phyloP scores from a whole-genome alignment of 2,113 vertebrate species.

The Phylloscopus whistleri region DNA sequence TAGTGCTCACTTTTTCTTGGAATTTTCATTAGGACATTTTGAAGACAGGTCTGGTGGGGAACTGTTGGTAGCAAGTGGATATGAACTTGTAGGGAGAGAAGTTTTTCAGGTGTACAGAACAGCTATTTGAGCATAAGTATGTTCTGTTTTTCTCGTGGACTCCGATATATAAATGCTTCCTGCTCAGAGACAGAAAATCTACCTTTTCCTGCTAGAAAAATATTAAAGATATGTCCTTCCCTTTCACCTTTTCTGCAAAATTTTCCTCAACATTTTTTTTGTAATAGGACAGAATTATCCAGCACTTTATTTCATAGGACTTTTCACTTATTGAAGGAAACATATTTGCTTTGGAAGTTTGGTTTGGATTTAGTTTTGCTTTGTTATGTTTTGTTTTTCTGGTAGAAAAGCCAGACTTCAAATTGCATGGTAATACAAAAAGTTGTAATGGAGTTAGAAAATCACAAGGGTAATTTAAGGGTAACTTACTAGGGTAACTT shows the following conservation, averaged over 20 bases:
- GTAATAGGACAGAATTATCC: not conserved
- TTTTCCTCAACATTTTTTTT: not conserved
- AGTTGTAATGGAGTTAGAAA: not conserved
- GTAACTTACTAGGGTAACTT: not conserved
- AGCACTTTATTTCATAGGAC: not conserved
- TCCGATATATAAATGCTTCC: not conserved
- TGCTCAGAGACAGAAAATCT: not conserved
- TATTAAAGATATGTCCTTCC: not conserved
- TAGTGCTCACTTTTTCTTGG: not conserved
- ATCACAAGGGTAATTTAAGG: not conserved
- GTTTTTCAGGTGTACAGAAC: not conserved
- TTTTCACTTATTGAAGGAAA: not conserved
- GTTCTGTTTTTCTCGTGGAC: not conserved
- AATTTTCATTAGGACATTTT: not conserved
- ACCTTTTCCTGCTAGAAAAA: not conserved
- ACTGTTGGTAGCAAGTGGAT: not conserved
- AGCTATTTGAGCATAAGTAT: not conserved
- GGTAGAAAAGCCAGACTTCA: not conserved
- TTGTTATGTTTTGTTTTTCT: not conserved
- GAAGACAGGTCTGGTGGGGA: not conserved
- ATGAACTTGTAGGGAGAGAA: not conserved
- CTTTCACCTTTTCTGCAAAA: not conserved
- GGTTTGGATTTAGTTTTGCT: not conserved
- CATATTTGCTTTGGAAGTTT: not conserved
- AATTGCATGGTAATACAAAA: not conserved